Evolutionary conservation across 2,888 invertebrate species (phyloP), one percentile per base, ranked within the genome.

Genomic region (Chelonus formosanus): DNA sequence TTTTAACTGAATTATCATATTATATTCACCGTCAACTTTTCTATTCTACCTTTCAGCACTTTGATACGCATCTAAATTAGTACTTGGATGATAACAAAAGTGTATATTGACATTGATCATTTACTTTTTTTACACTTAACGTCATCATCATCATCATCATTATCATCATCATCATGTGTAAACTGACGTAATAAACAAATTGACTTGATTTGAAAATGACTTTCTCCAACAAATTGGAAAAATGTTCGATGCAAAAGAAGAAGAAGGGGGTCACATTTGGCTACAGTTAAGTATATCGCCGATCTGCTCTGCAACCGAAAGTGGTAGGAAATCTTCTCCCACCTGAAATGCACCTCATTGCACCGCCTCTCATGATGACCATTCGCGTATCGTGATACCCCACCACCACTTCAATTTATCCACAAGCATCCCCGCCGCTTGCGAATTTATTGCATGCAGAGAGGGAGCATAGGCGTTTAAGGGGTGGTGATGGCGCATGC

Each of bases 401-500:
- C 71, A 68, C 75, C 73, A 71, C 54, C 63, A 10, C n/a, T 10
- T 50, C 43, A 43, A 61, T 61, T 61, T 61, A 61, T 52, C 32
- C 52, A 35, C 40, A 31, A 8, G 20, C 57, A 57, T 57, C 61
- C 61, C 61, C 61, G 7, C 59, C 48, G 40, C 59, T 59, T 35
- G 48, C 8, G 40, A 52, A 32, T 45, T 47, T 32, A 8, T 36
- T 40, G 44, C 43, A 44, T 8, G 43, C 44, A 32, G 32, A 32
- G 43, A 57, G 57, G 57, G 45, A 40, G n/a, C 32, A 36, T 35
- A 40, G 54, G 54, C 54, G 8, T 6, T 36, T n/a, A 57, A 65
- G 67, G 67, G 67, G 67, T 63, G 66, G 65, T 10, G 43, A 67
- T 57, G 62, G 77, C 78, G 81, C 82, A 80, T 70, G 78, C 79